Conservation (phyloP, 2,888 invertebrate genomes). For the Meteorus cinctellus region DNA sequence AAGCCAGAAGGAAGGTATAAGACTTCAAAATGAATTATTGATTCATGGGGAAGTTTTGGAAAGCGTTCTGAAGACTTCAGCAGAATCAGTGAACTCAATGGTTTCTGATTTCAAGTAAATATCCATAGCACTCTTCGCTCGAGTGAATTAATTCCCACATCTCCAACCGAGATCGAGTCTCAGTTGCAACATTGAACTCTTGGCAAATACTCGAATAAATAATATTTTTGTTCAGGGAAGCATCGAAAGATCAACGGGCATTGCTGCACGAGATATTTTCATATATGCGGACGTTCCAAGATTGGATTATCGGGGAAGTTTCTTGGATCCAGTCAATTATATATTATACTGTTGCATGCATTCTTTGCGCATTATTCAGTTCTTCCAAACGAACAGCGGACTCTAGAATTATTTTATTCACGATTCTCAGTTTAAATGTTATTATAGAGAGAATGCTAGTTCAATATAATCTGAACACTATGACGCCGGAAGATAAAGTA, state of each 20-base stretch:
- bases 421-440: slow-evolving; percentile 75
- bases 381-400: slow-evolving; percentile 75
- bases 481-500: slow-evolving; percentile 59
- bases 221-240: slow-evolving; percentile 67
- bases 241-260: slow-evolving; percentile 76
- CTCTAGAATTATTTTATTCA: slow-evolving; percentile 76
- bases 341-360: slow-evolving; percentile 76
- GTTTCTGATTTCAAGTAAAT: slow-evolving; percentile 73
- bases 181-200: too few species aligned
- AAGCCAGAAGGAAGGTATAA: slow-evolving; percentile 74
- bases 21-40: slow-evolving; percentile 75
- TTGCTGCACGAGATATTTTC: slow-evolving; percentile 77
- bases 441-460: slow-evolving; percentile 74
- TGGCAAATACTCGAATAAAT: slow-evolving; percentile 1
- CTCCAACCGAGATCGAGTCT: background rate
- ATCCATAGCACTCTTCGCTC: background rate
- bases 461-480: slow-evolving; percentile 60
- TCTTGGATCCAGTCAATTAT: slow-evolving; percentile 79
- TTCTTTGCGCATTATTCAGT: slow-evolving; percentile 76
- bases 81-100: slow-evolving; percentile 73
- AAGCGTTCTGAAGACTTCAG: slow-evolving; percentile 74
- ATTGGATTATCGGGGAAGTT: slow-evolving; percentile 79
- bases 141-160: background rate
- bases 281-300: slow-evolving; percentile 76
- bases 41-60: slow-evolving; percentile 73